A percentile compares a stretch with the other conserved stretches of the same genome.
These are phyloP conservation scores for Sprattus sprattus DNA, from an alignment of 2,113 vertebrate species.

Conservation along the genomic window DNA sequence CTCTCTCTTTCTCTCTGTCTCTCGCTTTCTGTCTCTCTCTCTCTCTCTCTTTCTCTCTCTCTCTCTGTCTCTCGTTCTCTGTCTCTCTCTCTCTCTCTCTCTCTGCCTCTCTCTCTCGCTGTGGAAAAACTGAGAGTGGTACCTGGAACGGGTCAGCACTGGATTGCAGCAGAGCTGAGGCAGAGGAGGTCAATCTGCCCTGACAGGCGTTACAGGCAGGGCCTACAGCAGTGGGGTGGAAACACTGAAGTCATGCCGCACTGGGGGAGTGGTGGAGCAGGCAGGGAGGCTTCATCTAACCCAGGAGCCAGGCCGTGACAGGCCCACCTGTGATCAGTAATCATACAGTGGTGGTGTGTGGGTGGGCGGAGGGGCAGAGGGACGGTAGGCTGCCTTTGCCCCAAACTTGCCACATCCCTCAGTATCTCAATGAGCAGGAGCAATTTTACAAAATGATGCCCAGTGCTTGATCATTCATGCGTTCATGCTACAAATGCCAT, in stretches of 20 bases:
- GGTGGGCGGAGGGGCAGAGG: not conserved
- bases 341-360: not conserved
- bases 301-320: not conserved
- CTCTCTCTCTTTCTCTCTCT: not conserved
- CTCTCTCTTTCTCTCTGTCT: no score
- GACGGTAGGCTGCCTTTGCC: not conserved
- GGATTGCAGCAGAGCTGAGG: not conserved
- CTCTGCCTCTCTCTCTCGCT: not conserved
- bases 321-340: not conserved
- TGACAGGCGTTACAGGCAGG: not conserved
- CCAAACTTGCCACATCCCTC: not conserved
- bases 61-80: not conserved
- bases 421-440: not conserved
- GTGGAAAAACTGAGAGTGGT: slow-evolving; percentile 45
- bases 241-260: slow-evolving; percentile 2
- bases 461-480: not conserved
- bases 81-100: not conserved
- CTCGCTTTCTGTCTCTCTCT: not conserved
- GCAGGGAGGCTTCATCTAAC: not conserved
- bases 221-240: not conserved
- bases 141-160: slow-evolving; percentile 34
- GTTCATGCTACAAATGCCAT: not conserved
- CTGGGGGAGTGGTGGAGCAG: not conserved
- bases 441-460: not conserved
- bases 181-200: slow-evolving; percentile 18